Base-by-base conservation (phyloP, 2,797 vertebrate species). In the Melanotaenia maccullochi region DNA sequence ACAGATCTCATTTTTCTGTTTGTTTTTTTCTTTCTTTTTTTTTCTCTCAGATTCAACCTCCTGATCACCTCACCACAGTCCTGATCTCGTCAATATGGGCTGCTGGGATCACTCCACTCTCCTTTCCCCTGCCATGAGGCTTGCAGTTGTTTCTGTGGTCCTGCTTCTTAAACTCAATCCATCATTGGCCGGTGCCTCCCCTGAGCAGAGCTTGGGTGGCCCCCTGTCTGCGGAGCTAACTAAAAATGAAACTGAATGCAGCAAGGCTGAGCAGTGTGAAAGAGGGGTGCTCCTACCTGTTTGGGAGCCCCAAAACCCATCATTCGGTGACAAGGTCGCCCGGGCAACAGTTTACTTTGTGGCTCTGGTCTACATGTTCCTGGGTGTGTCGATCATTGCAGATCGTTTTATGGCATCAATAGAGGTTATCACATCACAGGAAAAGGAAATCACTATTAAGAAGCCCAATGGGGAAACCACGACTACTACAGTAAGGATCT, bases 371-470 rank as follows among this genome's bases (percentile, higher is more conserved):
- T 99, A 99, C 93, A 99, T 99, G 98, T 99, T 99, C 87, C 94
- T 99, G 2, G 98, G 98, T 5, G 98, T 99, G 68, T 99, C 98
- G 1, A 99, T 99, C 91, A 94, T 99, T n/a, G 98, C 98, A 0
- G 98, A 99, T 71, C 97, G 98, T 47, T 99, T 99, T 93, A 99
- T 99, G 98, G 97, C 98, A 20, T 99, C 98, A 1, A 99, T 99
- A 18, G 98, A 99, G 91, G 98, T 99, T 75, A 99, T 99, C 85
- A 99, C 98, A 0, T 99, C 98, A n/a, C 98, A 99, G 85, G 98
- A 99, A 80, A 95, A 96, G 91, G 98, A 99, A 90, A 99, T 99
- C 87, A 99, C 97, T 65, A 98, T 99, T 80, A 99, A 99, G 94
- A 99, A 98, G 78, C 94, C 97, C 82, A 99, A 99, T 0, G 98